Evolutionary conservation across 2,888 invertebrate species (phyloP), one percentile per base, ranked within the genome.

Genomic region (Plebejus anna): DNA sequence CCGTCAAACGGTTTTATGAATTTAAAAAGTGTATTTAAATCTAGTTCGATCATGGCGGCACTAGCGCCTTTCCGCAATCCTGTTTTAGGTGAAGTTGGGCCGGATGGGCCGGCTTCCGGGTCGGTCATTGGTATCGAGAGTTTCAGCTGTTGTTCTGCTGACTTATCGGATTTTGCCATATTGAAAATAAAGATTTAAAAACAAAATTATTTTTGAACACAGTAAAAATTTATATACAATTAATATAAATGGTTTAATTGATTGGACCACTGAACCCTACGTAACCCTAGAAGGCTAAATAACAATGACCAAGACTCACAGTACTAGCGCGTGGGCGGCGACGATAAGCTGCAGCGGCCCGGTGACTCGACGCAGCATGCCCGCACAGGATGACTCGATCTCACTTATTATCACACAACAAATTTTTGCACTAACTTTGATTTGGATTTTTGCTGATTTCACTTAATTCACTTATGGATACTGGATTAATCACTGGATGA

Each of bases 1-100:
- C 76, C 75, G 42, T 77, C 77, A 38, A 61, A 77, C 9, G 77
- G 55, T 57, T 77, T 55, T 2, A 77, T 75, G n/a, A 76, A 77
- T 75, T 73, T 76, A 55, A 77, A 70, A 71, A 75, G 22, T 9
- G 55, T 77, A 61, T 75, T 70, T 6, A 75, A 32, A 57, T 76
- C 75, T 76, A 76, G 32, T 76, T 76, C 76, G 1, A 57, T 57
- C 57, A 57, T 57, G 3, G 16, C 57, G n/a, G n/a, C 57, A 57
- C n/a, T 61, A 61, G n/a, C 3, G 2, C 59, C 59, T 7, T 59
- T 59, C 3, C 6, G 59, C 1, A 22, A 59, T 7, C 5, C n/a
- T 4, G 22, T n/a, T 22, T n/a, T n/a, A 6, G 59, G 59, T 4
- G n/a, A 22, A 0, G 22, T 7, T 1, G n/a, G n/a, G 22, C 59